Evolutionary conservation across 2,888 invertebrate species (phyloP).

Genomic region (Sphaerophoria rueppellii): DNA sequence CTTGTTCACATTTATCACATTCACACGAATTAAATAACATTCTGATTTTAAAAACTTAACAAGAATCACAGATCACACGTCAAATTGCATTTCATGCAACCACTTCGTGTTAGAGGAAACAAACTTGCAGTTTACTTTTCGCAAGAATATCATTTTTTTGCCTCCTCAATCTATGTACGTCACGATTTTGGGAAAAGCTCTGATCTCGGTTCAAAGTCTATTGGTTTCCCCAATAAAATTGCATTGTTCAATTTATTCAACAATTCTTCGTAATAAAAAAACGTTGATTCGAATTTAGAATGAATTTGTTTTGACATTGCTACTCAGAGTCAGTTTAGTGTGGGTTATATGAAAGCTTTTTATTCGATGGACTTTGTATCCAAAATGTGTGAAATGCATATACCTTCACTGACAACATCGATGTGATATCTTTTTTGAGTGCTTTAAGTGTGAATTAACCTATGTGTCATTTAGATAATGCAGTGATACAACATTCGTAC

Average conservation of each 20-base stretch:
- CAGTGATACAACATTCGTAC: no score
- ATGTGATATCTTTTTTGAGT: no score
- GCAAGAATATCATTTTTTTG: slow-evolving; percentile 16
- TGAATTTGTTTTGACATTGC: background rate
- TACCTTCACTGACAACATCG: no score
- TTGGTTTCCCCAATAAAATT: slow-evolving; percentile 56
- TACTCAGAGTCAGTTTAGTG: background rate
- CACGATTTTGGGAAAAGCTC: slow-evolving; percentile 58
- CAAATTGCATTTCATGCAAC: slow-evolving; percentile 12
- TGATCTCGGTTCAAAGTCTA: slow-evolving; percentile 53
- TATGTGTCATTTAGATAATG: no score
- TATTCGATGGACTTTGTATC: no score
- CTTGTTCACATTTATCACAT: background rate
- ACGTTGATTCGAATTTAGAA: slow-evolving; percentile 22
- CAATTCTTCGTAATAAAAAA: slow-evolving; percentile 53
- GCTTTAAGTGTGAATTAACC: no score
- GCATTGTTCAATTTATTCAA: slow-evolving; percentile 28
- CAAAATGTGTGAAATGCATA: no score
- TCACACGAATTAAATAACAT: slow-evolving; percentile 16
- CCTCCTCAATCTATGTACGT: slow-evolving; percentile 23
- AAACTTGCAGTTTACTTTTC: slow-evolving; percentile 33
- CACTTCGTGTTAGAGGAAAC: slow-evolving; percentile 19
- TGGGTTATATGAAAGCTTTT: background rate
- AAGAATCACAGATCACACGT: slow-evolving; percentile 7
- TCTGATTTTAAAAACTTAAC: slow-evolving; percentile 7